A percentile compares a stretch with the other conserved stretches of the same genome.
Conservation (phyloP, 2,113 vertebrate species). For the Apodemus sylvaticus region DNA sequence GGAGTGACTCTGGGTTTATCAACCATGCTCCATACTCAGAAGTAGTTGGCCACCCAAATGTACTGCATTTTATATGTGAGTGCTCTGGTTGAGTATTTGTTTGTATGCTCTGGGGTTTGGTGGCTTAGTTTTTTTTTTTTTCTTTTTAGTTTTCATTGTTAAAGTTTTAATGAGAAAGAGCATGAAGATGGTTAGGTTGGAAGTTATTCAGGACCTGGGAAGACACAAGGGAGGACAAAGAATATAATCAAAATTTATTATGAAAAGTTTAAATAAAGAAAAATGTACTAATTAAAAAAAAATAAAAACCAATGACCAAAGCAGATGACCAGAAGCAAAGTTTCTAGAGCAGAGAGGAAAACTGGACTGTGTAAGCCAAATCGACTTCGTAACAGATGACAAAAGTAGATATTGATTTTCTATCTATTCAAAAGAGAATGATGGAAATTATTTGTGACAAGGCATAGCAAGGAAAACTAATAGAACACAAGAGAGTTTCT, state of each 20-base stretch:
- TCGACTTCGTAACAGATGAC: neutral
- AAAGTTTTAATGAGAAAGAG: neutral
- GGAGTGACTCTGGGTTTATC: neutral
- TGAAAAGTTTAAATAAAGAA: neutral
- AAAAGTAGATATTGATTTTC: neutral
- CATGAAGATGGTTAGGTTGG: neutral
- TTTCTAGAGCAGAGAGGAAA: neutral
- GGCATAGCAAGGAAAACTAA: neutral
- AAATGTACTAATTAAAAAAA: neutral
- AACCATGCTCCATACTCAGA: neutral
- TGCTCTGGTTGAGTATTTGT: fast-evolving
- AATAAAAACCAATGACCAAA: neutral
- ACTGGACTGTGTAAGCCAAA: neutral
- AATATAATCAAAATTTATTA: neutral
- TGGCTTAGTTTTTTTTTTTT: neutral
- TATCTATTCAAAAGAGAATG: neutral
- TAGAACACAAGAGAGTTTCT: no score
- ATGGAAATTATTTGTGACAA: neutral
- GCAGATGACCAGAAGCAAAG: no score
- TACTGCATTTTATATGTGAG: neutral
- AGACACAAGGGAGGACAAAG: neutral
- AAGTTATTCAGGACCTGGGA: neutral
- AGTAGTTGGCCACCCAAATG: neutral
- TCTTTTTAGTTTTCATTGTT: neutral
- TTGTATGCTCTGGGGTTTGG: neutral